These are phyloP conservation scores for Pseudomyrmex dendroicus DNA, from an alignment of 1,140 invertebrate species.

Conservation along the genomic window DNA sequence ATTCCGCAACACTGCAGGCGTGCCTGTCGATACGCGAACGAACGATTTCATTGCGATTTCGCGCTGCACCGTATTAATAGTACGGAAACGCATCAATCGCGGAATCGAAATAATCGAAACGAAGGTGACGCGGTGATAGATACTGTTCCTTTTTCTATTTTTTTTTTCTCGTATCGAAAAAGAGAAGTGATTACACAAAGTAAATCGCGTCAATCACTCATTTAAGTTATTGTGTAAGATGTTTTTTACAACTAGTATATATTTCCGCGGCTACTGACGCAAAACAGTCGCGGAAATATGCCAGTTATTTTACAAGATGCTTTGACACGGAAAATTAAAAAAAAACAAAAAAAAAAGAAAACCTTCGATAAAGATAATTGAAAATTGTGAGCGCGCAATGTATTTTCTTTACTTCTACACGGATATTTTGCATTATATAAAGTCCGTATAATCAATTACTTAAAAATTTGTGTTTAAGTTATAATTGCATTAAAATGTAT, in stretches of 20 bases:
- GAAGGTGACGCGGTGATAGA: too few relatives aligned
- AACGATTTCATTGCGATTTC: constrained; percentile 49
- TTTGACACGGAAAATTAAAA: too few relatives aligned
- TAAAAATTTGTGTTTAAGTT: constrained; percentile 1
- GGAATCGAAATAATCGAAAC: constrained; percentile 6
- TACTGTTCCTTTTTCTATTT: too few relatives aligned
- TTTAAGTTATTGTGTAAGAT: neutral
- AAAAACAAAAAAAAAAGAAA: too few relatives aligned
- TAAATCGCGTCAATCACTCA: neutral
- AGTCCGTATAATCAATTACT: neutral
- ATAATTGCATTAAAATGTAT: constrained; percentile 4
- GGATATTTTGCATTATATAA: neutral
- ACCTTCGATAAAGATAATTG: neutral
- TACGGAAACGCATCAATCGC: neutral
- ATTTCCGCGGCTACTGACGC: too few relatives aligned
- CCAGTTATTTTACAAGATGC: too few relatives aligned
- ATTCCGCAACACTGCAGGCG: constrained; percentile 62
- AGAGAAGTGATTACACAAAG: neutral
- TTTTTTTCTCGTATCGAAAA: neutral
- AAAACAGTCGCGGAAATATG: too few relatives aligned
- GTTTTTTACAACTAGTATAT: too few relatives aligned
- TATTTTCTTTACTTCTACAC: neutral
- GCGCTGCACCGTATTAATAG: neutral
- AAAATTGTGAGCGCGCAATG: neutral
- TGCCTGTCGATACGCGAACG: constrained; percentile 62